Evolutionary conservation across 2,888 invertebrate genomes (phyloP).

Genomic region (Drosophila falleni): DNA sequence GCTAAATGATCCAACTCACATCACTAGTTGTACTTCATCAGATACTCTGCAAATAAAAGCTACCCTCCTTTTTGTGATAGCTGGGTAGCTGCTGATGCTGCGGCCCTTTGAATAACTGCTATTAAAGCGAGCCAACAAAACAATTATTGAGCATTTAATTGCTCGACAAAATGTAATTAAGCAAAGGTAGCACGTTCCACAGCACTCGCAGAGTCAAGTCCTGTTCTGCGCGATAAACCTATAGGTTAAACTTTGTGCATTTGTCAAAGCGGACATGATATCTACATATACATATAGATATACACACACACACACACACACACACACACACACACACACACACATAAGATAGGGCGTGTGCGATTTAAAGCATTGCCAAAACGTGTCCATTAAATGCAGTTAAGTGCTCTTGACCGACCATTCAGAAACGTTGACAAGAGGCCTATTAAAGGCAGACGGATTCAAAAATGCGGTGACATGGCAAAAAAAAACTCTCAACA

Average conservation of each 20-base stretch:
- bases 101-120: conserved; percentile 75
- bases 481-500: conserved; percentile 35
- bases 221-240: conserved; percentile 56
- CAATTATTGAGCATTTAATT: conserved; percentile 81
- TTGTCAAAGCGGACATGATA: conserved; percentile 36
- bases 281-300: conserved; percentile 5
- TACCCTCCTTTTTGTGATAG: not conserved
- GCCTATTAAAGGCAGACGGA: conserved; percentile 66
- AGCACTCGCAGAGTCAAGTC: conserved; percentile 24
- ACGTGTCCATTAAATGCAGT: conserved; percentile 69
- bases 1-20: too few species aligned
- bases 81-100: conserved; percentile 20
- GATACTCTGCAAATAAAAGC: not conserved
- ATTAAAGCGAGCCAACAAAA: conserved; percentile 77
- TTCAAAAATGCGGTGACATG: conserved; percentile 50
- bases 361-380: conserved; percentile 53
- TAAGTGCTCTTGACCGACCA: conserved; percentile 40
- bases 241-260: conserved; percentile 42
- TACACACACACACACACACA: not conserved
- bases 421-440: conserved; percentile 50
- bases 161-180: conserved; percentile 78
- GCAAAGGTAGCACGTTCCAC: conserved; percentile 67
- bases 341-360: not conserved
- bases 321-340: not conserved
- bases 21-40: not conserved